Conservation (phyloP, 2,113 vertebrate species). For the Semnornis frantzii region DNA sequence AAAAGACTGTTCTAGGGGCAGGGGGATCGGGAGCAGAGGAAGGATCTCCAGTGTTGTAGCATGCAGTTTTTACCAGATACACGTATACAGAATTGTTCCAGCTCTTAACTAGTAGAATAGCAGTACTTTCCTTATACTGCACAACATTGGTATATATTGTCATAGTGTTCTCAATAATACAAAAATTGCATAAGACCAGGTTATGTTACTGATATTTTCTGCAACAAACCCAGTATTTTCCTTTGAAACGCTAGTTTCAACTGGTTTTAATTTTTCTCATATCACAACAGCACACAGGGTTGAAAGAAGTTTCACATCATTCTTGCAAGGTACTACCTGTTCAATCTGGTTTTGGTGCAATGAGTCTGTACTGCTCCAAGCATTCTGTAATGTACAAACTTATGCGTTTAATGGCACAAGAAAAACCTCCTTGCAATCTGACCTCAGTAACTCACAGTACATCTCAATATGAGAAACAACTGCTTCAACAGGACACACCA, state of each 20-base stretch:
- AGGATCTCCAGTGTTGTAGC: constrained; percentile 76
- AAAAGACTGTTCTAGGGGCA: constrained; percentile 33
- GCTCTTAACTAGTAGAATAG: constrained; percentile 66
- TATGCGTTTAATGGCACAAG: constrained; percentile 73
- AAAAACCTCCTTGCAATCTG: constrained; percentile 70
- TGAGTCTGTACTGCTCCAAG: constrained; percentile 47
- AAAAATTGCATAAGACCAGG: constrained; percentile 81
- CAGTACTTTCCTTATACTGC: constrained; percentile 69
- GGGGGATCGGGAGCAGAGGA: background rate
- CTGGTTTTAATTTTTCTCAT: constrained; percentile 25
- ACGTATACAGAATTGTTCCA: constrained; percentile 71
- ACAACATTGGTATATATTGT: constrained; percentile 67
- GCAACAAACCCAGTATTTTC: constrained; percentile 53
- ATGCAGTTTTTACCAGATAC: constrained; percentile 76
- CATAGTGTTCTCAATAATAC: constrained; percentile 72
- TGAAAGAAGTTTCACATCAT: background rate
- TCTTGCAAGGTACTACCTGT: constrained; percentile 24
- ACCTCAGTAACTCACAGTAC: constrained; percentile 70
- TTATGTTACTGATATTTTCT: constrained; percentile 71
- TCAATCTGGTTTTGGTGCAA: constrained; percentile 21
- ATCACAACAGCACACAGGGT: background rate
- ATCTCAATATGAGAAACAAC: constrained; percentile 86
- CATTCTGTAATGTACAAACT: constrained; percentile 32
- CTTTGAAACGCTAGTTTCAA: constrained; percentile 37
- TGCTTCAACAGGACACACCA: constrained; percentile 70